Base-by-base conservation (phyloP, 1,140 invertebrate species). In the Anastrepha obliqua region DNA sequence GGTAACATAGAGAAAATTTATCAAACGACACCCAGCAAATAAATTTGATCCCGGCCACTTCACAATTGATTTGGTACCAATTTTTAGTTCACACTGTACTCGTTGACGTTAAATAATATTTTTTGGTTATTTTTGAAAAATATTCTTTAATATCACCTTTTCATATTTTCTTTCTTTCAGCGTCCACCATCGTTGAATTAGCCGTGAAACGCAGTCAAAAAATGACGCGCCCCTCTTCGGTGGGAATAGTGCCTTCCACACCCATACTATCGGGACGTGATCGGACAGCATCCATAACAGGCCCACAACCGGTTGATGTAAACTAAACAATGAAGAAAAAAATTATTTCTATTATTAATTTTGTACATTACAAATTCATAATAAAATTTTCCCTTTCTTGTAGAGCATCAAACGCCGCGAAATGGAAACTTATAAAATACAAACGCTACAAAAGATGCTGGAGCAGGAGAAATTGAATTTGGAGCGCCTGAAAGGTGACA, bases 251-350 rank as follows among this genome's bases (percentile, higher is more conserved):
- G 58, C 91, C 92, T 4, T 90, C 91, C 17, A 93, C 92, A 7
- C 91, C 93, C 7, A 88, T 93, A 55, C 88, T 92, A n/a, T 92
- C 91, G 5, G 90, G 90, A 67, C 88, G 93, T 6, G 92, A 93
- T 91, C 91, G 92, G 3, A 93, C 92, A 1, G 91, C 91, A 11
- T 94, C 95, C 58, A 98, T 98, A 89, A 98, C 98, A 17, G 97
- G 96, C 17, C 98, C 98, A 5, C 96, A 97, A 90, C 97, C 98
- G 88, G 98, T 98, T 90, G 97, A 98, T 94, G 97, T 98, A 94
- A 96, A 95, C 95, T 89, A 5, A 59, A 67, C 15, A 60, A 58
- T 81, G 0, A 51, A 58, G 47, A 55, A 47, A 81, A 58, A 86
- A 62, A 70, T 65, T 2, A 67, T 86, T 81, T 44, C 7, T 87